Evolutionary conservation across 2,113 vertebrate genomes (phyloP).

Genomic region (Hemichromis elongatus): DNA sequence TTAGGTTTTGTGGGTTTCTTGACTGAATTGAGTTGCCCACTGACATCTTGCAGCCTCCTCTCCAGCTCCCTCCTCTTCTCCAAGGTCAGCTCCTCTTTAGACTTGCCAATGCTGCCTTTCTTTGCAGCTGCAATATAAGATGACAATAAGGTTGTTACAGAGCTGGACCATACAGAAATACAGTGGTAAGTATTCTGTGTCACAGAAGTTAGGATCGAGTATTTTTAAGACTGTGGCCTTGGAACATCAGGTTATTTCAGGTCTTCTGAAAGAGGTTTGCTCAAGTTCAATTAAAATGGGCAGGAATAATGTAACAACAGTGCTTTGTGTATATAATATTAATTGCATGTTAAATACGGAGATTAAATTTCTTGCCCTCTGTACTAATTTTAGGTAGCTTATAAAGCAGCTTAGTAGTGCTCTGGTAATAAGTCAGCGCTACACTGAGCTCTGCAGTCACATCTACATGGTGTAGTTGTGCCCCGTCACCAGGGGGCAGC

Average conservation of each 20-base stretch:
- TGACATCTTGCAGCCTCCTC: conserved; percentile 89
- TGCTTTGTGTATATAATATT: too few species aligned
- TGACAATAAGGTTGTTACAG: neutral
- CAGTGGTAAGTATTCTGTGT: neutral
- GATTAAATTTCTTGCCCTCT: neutral
- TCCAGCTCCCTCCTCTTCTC: conserved; percentile 92
- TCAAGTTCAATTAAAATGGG: too few species aligned
- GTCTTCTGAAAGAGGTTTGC: too few species aligned
- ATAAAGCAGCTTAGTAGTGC: neutral
- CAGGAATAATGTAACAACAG: too few species aligned
- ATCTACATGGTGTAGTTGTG: neutral
- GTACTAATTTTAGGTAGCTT: neutral
- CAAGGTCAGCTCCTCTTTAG: conserved; percentile 88
- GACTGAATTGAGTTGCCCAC: conserved; percentile 88
- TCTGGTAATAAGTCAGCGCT: neutral
- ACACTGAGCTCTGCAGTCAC: neutral
- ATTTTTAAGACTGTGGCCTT: neutral
- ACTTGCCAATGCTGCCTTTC: conserved; percentile 80
- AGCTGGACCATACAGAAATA: fast-evolving
- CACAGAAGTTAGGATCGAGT: neutral
- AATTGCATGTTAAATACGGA: neutral
- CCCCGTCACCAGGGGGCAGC: neutral
- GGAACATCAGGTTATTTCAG: too few species aligned
- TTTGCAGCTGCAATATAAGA: conserved; percentile 63
- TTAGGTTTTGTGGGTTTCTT: conserved; percentile 89